Conservation (phyloP, 2,888 invertebrate species). For the Trypoxylon attenuatum region DNA sequence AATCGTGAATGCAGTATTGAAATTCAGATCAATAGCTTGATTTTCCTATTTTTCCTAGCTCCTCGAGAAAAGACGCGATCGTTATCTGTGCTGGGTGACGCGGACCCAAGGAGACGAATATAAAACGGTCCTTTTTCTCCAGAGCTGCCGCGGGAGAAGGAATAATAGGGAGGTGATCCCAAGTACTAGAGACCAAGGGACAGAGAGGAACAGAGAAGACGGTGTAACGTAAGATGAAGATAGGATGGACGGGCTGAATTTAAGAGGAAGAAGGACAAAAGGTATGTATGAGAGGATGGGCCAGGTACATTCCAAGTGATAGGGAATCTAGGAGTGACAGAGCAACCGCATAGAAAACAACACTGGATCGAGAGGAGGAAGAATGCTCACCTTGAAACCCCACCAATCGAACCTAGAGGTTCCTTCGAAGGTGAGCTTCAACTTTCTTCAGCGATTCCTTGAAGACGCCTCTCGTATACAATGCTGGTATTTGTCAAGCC, state of each 20-base stretch:
- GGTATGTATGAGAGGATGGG: conserved; percentile 17
- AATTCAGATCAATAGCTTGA: neutral
- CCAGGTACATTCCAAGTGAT: conserved; percentile 34
- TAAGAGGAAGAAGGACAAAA: conserved; percentile 19
- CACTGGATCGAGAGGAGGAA: neutral
- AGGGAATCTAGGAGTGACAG: conserved; percentile 23
- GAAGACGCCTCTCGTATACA: too few species aligned
- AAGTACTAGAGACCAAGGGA: neutral
- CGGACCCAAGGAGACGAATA: conserved; percentile 11
- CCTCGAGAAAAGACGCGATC: conserved; percentile 17
- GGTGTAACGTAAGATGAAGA: neutral
- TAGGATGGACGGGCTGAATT: neutral
- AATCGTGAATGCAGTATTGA: too few species aligned
- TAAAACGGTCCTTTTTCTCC: conserved; percentile 15
- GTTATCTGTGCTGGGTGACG: conserved; percentile 16
- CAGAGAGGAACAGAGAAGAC: conserved; percentile 10
- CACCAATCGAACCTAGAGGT: too few species aligned
- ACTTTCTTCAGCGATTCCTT: too few species aligned
- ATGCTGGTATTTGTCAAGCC: too few species aligned
- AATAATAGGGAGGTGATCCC: neutral
- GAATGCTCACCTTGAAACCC: conserved; percentile 18
- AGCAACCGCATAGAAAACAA: neutral
- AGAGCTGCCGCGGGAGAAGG: neutral
- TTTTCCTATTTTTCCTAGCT: conserved; percentile 13
- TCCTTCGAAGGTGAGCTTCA: too few species aligned